These are phyloP conservation scores for Drosophila neutralis DNA, from an alignment of 2,888 invertebrate species.

Conservation along the genomic window DNA sequence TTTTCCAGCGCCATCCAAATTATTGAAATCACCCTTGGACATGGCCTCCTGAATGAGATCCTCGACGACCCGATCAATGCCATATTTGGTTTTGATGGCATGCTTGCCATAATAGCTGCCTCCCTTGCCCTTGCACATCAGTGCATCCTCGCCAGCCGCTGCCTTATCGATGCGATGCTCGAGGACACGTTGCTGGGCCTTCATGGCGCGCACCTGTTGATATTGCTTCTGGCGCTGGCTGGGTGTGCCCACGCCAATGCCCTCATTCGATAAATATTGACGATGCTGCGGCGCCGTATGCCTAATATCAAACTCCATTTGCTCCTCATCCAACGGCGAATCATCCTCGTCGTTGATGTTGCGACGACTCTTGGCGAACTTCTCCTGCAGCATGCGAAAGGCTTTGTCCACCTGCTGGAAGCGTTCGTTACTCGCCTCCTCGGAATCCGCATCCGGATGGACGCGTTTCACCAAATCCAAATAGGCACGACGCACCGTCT, in stretches of 20 bases:
- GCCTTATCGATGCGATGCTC: constrained; percentile 88
- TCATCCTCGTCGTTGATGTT: constrained; percentile 85
- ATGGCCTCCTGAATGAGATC: constrained; percentile 96
- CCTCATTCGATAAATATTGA: constrained; percentile 91
- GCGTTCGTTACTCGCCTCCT: constrained; percentile 89
- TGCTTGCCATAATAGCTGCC: constrained; percentile 87
- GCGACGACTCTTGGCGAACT: constrained; percentile 88
- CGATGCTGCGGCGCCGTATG: constrained; percentile 95
- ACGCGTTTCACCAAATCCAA: constrained; percentile 91
- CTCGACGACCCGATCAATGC: constrained; percentile 94
- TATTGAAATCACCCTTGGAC: constrained; percentile 94
- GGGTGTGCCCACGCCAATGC: constrained; percentile 91
- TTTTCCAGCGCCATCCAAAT: constrained; percentile 92
- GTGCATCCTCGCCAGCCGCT: constrained; percentile 86
- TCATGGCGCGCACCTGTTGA: constrained; percentile 88
- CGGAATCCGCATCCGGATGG: constrained; percentile 92
- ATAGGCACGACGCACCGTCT: constrained; percentile 90
- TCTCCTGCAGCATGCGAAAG: constrained; percentile 89
- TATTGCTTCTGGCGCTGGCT: constrained; percentile 92
- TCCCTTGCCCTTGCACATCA: constrained; percentile 86
- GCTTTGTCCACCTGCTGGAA: constrained; percentile 92
- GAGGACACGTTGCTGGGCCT: constrained; percentile 87
- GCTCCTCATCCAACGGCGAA: constrained; percentile 75
- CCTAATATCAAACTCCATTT: constrained; percentile 88
- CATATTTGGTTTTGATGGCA: constrained; percentile 92